Evolutionary conservation across 2,888 invertebrate genomes (phyloP).

Genomic region (Pycnomerus fuliginosus): DNA sequence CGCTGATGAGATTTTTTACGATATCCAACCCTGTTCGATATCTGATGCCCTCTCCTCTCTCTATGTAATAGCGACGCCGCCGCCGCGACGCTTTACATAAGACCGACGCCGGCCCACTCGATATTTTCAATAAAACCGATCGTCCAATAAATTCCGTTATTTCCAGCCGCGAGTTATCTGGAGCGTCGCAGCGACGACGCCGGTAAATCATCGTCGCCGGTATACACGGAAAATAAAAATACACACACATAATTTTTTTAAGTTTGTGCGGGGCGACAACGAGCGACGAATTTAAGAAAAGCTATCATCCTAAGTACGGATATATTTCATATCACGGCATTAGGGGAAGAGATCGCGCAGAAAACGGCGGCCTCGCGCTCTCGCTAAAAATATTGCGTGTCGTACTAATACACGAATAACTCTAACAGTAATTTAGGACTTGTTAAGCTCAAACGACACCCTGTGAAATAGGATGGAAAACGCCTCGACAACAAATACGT

Average conservation of each 20-base stretch:
- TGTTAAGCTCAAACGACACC: slow-evolving; percentile 38
- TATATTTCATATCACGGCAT: slow-evolving; percentile 54
- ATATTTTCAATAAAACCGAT: slow-evolving; percentile 14
- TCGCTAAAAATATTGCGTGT: slow-evolving; percentile 48
- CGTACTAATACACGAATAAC: slow-evolving; percentile 46
- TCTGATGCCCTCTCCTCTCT: slow-evolving; percentile 26
- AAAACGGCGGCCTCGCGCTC: slow-evolving; percentile 28
- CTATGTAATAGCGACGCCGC: slow-evolving; percentile 32
- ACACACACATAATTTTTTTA: slow-evolving; percentile 51
- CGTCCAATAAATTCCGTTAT: too few relatives aligned
- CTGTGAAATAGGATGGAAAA: slow-evolving; percentile 25
- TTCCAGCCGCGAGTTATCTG: too few relatives aligned
- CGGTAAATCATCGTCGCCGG: slow-evolving; percentile 3
- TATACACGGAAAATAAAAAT: slow-evolving; percentile 41
- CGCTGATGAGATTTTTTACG: slow-evolving; percentile 49
- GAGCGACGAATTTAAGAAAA: slow-evolving; percentile 54
- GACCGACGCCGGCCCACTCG: slow-evolving; percentile 20
- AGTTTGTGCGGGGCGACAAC: slow-evolving; percentile 45
- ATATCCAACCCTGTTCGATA: slow-evolving; percentile 49
- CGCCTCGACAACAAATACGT: slow-evolving; percentile 18
- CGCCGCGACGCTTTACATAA: slow-evolving; percentile 23
- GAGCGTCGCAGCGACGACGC: too few relatives aligned
- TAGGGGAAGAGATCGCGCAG: slow-evolving; percentile 37
- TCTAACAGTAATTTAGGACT: slow-evolving; percentile 41
- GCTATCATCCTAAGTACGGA: slow-evolving; percentile 56